phyloP scores from a whole-genome alignment of 2,888 invertebrate genomes.

The Chrysolina americana region DNA sequence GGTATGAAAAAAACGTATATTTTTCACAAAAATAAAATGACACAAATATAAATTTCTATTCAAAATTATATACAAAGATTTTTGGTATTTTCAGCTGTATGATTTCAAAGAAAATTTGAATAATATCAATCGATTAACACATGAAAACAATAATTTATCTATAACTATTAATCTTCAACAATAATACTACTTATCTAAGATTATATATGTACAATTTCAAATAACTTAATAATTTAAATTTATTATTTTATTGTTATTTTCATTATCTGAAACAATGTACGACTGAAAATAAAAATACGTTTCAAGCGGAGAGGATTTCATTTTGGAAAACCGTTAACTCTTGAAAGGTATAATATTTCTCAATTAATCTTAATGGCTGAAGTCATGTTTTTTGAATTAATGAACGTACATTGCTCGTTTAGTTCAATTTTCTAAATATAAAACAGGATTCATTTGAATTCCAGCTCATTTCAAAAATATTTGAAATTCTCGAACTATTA shows the following conservation, averaged over 20 bases:
- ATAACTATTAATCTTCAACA: background rate
- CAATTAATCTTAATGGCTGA: background rate
- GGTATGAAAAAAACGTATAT: conserved; percentile 18
- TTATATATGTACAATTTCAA: conserved; percentile 9
- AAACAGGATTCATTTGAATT: background rate
- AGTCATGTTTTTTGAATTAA: background rate
- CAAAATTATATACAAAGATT: conserved; percentile 17
- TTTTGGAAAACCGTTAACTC: background rate
- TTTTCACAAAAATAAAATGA: background rate
- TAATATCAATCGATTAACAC: conserved; percentile 4
- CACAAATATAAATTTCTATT: conserved; percentile 6
- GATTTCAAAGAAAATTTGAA: conserved; percentile 19
- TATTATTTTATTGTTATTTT: background rate
- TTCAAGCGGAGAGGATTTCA: background rate
- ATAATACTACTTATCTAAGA: background rate
- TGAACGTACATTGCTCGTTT: background rate
- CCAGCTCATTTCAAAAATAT: background rate
- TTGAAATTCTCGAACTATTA: background rate
- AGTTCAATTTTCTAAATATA: background rate
- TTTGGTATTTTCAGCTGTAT: conserved; percentile 34
- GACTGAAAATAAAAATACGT: no score
- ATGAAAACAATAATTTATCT: conserved; percentile 30
- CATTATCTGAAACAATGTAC: no score
- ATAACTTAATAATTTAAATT: background rate
- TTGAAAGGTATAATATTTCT: background rate